phyloP scores from a whole-genome alignment of 2,113 vertebrate species.

The Kryptolebias marmoratus region DNA sequence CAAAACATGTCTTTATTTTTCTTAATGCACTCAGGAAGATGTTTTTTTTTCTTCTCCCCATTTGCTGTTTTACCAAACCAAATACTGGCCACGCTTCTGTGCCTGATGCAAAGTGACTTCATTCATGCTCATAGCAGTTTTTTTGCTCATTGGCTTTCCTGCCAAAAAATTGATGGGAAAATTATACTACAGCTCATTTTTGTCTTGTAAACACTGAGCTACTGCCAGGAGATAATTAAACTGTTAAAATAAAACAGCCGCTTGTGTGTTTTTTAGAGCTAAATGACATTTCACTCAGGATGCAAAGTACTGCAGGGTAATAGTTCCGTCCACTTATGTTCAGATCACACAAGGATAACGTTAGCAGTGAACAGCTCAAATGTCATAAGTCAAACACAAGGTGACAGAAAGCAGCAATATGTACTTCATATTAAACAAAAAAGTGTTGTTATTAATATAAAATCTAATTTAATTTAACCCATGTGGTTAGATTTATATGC shows the following conservation, averaged over 20 bases:
- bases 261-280: neutral
- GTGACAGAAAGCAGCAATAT: too few relatives aligned
- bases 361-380: too few relatives aligned
- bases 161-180: neutral
- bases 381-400: too few relatives aligned
- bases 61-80: neutral
- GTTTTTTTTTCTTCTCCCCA: neutral
- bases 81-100: neutral
- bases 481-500: too few relatives aligned
- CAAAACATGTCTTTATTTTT: neutral
- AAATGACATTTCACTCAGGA: neutral
- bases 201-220: constrained; percentile 3
- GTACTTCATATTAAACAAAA: too few relatives aligned
- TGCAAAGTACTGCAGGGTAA: neutral
- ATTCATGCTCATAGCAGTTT: neutral
- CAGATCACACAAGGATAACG: neutral
- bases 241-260: neutral
- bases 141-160: neutral
- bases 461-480: too few relatives aligned
- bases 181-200: neutral
- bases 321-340: too few relatives aligned
- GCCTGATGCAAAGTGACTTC: neutral
- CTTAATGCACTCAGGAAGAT: neutral
- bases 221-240: neutral
- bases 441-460: too few relatives aligned